These are phyloP conservation scores for Siniperca scherzeri DNA, from an alignment of 2,797 vertebrate genomes.

Conservation along the genomic window DNA sequence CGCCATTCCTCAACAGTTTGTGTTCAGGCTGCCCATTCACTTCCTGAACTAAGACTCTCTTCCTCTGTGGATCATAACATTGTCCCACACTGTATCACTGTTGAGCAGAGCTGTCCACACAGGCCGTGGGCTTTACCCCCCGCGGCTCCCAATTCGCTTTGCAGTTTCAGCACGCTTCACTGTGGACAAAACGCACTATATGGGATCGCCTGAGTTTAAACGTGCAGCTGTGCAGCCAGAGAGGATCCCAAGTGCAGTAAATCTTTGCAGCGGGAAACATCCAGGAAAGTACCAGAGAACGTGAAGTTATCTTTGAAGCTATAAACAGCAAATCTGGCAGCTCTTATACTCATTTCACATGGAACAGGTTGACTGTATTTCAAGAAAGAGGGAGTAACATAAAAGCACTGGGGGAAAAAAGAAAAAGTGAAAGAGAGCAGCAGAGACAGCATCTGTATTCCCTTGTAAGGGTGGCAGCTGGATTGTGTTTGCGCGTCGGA, in stretches of 20 bases:
- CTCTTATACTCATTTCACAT: constrained; percentile 7
- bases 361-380: constrained; percentile 38
- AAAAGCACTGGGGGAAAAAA: constrained; percentile 24
- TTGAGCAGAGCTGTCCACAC: constrained; percentile 62
- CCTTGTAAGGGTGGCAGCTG: constrained; percentile 67
- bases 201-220: constrained; percentile 18
- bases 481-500: constrained; percentile 70
- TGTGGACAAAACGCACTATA: constrained; percentile 24
- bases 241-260: constrained; percentile 38
- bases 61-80: constrained; percentile 55
- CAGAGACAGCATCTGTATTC: constrained; percentile 33
- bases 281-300: constrained; percentile 29
- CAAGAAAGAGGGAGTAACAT: neutral
- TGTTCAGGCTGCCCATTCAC: constrained; percentile 32
- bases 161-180: constrained; percentile 39
- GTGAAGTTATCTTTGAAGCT: constrained; percentile 49
- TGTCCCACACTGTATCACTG: constrained; percentile 45
- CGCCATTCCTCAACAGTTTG: constrained; percentile 20
- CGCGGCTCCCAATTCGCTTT: constrained; percentile 19
- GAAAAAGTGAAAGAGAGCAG: constrained; percentile 15
- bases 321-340: constrained; percentile 40
- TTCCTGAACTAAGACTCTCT: constrained; percentile 50
- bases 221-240: constrained; percentile 9
- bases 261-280: constrained; percentile 38
- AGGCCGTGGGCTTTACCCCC: constrained; percentile 26